These are phyloP conservation scores for Pemphredon lugubris DNA, from an alignment of 2,888 invertebrate genomes.

Conservation along the genomic window DNA sequence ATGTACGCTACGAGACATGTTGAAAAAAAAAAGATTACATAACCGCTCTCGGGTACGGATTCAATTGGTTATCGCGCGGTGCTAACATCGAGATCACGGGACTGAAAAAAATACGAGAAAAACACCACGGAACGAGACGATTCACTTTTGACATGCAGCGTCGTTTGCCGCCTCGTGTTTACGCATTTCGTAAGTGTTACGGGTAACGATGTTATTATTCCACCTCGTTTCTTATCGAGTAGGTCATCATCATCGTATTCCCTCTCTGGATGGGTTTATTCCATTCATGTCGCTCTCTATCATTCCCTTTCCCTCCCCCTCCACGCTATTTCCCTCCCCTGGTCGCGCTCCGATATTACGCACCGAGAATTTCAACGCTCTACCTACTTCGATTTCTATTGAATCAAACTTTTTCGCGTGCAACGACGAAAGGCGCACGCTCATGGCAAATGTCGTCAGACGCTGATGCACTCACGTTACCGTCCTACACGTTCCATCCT, in stretches of 20 bases:
- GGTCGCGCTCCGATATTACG: slow-evolving; percentile 34
- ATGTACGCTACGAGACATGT: no score
- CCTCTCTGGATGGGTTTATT: slow-evolving; percentile 39
- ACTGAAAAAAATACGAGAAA: no score
- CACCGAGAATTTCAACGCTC: slow-evolving; percentile 53
- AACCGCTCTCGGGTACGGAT: no score
- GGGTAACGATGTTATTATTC: slow-evolving; percentile 62
- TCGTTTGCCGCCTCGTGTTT: neutral
- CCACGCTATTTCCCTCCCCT: neutral
- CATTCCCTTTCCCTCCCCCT: slow-evolving; percentile 20
- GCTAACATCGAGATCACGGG: no score
- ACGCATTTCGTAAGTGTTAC: slow-evolving; percentile 40
- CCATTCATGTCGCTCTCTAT: slow-evolving; percentile 60
- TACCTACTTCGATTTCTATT: slow-evolving; percentile 55
- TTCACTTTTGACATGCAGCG: neutral
- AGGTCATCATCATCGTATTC: slow-evolving; percentile 51
- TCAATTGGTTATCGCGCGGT: no score
- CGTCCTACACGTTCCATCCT: no score
- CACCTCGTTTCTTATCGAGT: slow-evolving; percentile 65
- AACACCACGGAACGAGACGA: neutral
- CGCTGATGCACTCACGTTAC: neutral
- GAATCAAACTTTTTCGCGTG: slow-evolving; percentile 59
- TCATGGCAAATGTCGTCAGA: slow-evolving; percentile 16
- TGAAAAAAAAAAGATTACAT: no score
- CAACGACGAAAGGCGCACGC: slow-evolving; percentile 18